Evolutionary conservation across 2,888 invertebrate genomes (phyloP).

Genomic region (Aporophyla lueneburgensis): DNA sequence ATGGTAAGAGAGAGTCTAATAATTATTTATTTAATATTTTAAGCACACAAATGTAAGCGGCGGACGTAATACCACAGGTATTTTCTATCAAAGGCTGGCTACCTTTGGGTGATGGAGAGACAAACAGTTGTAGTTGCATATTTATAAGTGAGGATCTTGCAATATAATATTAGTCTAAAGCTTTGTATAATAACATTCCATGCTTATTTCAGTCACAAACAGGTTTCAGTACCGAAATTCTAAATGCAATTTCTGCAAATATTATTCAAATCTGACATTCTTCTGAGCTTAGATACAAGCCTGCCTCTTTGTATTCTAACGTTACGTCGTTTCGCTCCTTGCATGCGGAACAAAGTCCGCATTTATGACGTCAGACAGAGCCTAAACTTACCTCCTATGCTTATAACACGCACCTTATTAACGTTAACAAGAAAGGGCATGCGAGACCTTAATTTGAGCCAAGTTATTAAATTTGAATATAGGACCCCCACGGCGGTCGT

Average conservation of each 20-base stretch:
- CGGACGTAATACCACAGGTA: too few relatives aligned
- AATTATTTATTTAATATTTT: too few relatives aligned
- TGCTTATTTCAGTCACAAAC: slow-evolving; percentile 46
- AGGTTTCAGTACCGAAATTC: slow-evolving; percentile 45
- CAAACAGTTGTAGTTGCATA: not conserved
- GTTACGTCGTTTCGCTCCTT: slow-evolving; percentile 47
- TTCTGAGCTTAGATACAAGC: slow-evolving; percentile 57
- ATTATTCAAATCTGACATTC: slow-evolving; percentile 60
- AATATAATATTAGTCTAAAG: not conserved
- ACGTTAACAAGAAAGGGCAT: slow-evolving; percentile 71
- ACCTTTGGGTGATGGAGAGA: too few relatives aligned
- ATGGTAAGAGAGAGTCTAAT: slow-evolving; percentile 13
- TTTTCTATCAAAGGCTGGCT: too few relatives aligned
- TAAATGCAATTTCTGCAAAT: slow-evolving; percentile 55
- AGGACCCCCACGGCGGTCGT: slow-evolving; percentile 61
- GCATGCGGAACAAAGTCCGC: slow-evolving; percentile 56
- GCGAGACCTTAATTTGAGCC: slow-evolving; percentile 70
- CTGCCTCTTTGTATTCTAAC: slow-evolving; percentile 63
- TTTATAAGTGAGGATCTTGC: slow-evolving; percentile 9
- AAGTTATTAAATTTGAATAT: slow-evolving; percentile 78
- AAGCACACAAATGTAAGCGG: too few relatives aligned
- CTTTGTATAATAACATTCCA: slow-evolving; percentile 32
- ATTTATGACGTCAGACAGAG: slow-evolving; percentile 61
- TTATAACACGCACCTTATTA: slow-evolving; percentile 76
- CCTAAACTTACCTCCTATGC: slow-evolving; percentile 65